Percentiles rank a stretch among this genome's conserved stretches.
These are phyloP conservation scores for Oryzias curvinotus DNA, from an alignment of 2,113 vertebrate genomes.

Conservation along the genomic window DNA sequence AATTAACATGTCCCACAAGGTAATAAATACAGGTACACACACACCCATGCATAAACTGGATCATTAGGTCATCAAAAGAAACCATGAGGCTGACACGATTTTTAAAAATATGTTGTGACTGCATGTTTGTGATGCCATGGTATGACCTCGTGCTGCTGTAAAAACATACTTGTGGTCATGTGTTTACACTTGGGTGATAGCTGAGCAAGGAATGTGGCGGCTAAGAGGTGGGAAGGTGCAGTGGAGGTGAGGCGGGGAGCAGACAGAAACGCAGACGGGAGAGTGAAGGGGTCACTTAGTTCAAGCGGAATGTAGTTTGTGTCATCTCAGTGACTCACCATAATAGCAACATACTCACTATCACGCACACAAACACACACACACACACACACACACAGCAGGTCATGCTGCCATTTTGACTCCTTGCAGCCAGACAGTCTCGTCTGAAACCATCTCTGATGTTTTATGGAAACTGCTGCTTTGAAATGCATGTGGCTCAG, in stretches of 20 bases:
- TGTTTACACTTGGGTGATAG: conserved; percentile 72
- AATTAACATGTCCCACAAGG: too few species aligned
- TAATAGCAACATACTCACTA: conserved; percentile 66
- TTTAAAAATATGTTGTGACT: conserved; percentile 75
- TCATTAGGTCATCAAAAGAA: conserved; percentile 61
- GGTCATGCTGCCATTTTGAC: conserved; percentile 64
- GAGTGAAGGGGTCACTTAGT: conserved; percentile 60
- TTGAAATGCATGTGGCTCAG: conserved; percentile 9
- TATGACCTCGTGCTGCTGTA: conserved; percentile 49
- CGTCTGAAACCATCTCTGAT: conserved; percentile 20
- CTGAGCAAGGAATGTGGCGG: conserved; percentile 3
- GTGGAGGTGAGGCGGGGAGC: conserved; percentile 41
- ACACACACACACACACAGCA: conserved; percentile 41
- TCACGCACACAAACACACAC: conserved; percentile 46
- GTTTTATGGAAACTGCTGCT: conserved; percentile 23
- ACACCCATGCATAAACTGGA: conserved; percentile 20
- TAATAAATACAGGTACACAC: not conserved
- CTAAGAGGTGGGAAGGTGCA: conserved; percentile 30
- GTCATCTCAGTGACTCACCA: conserved; percentile 69
- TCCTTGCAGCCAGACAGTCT: conserved; percentile 53
- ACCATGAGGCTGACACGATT: conserved; percentile 55
- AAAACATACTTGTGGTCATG: conserved; percentile 70
- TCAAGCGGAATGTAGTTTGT: conserved; percentile 65
- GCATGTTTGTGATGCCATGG: conserved; percentile 16
- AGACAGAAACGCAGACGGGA: conserved; percentile 68